Evolutionary conservation across 2,797 vertebrate species (phyloP).

Genomic region (Hoplostethus mediterraneus): DNA sequence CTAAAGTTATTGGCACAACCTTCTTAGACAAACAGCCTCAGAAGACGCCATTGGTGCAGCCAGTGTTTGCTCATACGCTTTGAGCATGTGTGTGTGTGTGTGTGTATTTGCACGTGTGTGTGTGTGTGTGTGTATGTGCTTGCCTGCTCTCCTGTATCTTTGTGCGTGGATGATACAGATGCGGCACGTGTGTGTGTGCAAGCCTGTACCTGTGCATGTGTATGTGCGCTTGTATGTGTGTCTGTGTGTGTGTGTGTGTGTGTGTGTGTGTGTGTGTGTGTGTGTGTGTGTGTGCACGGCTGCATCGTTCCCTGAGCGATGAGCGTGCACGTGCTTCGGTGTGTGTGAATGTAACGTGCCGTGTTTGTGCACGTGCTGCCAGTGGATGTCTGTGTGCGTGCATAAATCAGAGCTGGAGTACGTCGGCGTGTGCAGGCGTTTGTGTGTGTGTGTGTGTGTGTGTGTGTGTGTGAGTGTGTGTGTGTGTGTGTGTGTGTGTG

Average conservation of each 20-base stretch:
- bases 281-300: background rate
- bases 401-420: no score
- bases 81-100: background rate
- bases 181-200: background rate
- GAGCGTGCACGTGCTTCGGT: background rate
- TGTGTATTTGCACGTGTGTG: background rate
- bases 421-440: background rate
- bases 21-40: conserved; percentile 4
- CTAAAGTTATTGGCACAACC: background rate
- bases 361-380: background rate
- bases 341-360: background rate
- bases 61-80: conserved; percentile 2
- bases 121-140: background rate
- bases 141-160: background rate
- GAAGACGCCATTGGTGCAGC: background rate
- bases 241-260: conserved; percentile 3
- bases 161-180: background rate
- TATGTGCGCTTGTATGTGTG: no score
- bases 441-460: background rate
- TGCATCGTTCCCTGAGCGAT: background rate
- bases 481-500: background rate
- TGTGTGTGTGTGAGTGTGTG: conserved; percentile 15
- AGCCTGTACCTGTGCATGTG: background rate
- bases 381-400: conserved; percentile 1
- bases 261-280: background rate